Conservation (phyloP, 2,113 vertebrate genomes). For the Hippopotamus amphibius region DNA sequence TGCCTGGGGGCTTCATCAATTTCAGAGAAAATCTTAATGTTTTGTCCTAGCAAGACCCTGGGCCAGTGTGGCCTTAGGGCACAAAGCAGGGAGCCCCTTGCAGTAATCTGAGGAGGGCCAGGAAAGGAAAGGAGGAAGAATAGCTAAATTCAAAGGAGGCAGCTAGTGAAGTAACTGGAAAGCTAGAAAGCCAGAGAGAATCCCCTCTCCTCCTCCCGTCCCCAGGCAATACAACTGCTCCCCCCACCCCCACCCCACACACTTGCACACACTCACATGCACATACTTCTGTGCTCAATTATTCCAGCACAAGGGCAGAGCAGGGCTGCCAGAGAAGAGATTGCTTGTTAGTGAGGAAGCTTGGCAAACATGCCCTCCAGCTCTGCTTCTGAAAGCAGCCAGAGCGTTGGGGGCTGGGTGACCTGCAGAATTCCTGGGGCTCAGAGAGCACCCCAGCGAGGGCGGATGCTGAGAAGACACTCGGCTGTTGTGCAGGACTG, state of each 20-base stretch:
- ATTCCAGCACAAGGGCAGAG: slow-evolving; percentile 45
- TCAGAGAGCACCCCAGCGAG: background rate
- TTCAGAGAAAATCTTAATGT: background rate
- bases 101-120: background rate
- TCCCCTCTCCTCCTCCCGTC: background rate
- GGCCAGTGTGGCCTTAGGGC: background rate
- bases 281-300: slow-evolving; percentile 34
- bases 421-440: background rate
- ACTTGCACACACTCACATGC: background rate
- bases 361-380: slow-evolving; percentile 50
- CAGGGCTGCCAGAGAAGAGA: slow-evolving; percentile 47
- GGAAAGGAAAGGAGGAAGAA: background rate
- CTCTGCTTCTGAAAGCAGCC: slow-evolving; percentile 57
- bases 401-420: background rate
- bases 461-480: background rate
- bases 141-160: slow-evolving; percentile 7
- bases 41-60: background rate
- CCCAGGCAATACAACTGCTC: background rate
- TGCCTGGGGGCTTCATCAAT: background rate
- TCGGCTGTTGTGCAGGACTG: background rate
- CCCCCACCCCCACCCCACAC: background rate
- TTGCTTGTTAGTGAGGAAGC: slow-evolving; percentile 56
- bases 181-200: background rate
- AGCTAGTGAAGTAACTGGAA: background rate
- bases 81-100: background rate